These are phyloP conservation scores for Oreochromis grahami DNA, from an alignment of 2,797 vertebrate genomes.

Conservation along the genomic window DNA sequence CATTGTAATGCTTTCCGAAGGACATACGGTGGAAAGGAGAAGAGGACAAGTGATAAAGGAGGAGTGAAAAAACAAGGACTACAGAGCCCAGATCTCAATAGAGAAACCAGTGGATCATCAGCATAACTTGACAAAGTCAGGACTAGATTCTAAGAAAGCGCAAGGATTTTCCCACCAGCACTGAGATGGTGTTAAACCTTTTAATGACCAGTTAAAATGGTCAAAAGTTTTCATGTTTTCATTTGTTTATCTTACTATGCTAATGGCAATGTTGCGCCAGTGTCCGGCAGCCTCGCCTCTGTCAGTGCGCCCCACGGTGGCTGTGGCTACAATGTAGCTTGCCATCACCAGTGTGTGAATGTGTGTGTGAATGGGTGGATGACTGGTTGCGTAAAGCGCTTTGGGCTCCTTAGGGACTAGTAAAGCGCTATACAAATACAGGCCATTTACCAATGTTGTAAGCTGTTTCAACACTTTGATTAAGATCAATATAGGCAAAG, in stretches of 20 bases:
- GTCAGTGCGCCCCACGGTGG: too few relatives aligned
- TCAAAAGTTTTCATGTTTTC: not conserved
- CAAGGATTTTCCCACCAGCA: not conserved
- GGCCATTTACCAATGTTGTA: not conserved
- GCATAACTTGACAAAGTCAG: not conserved
- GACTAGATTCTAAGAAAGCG: not conserved
- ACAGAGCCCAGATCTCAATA: not conserved
- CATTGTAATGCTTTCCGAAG: constrained; percentile 50
- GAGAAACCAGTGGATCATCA: not conserved
- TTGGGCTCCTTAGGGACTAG: too few relatives aligned
- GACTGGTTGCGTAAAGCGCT: too few relatives aligned
- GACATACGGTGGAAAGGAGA: constrained; percentile 3
- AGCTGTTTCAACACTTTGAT: not conserved
- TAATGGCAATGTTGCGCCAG: not conserved
- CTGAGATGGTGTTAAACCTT: not conserved
- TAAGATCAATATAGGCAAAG: not conserved
- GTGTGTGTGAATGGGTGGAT: too few relatives aligned
- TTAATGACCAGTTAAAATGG: not conserved
- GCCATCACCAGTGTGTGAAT: too few relatives aligned
- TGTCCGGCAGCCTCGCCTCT: too few relatives aligned
- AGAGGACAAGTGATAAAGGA: not conserved
- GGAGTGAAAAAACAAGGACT: not conserved
- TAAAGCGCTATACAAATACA: too few relatives aligned
- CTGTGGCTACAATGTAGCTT: too few relatives aligned
- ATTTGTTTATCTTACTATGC: not conserved